Conservation (phyloP, 2,888 invertebrate species). For the Argyresthia goedartella region DNA sequence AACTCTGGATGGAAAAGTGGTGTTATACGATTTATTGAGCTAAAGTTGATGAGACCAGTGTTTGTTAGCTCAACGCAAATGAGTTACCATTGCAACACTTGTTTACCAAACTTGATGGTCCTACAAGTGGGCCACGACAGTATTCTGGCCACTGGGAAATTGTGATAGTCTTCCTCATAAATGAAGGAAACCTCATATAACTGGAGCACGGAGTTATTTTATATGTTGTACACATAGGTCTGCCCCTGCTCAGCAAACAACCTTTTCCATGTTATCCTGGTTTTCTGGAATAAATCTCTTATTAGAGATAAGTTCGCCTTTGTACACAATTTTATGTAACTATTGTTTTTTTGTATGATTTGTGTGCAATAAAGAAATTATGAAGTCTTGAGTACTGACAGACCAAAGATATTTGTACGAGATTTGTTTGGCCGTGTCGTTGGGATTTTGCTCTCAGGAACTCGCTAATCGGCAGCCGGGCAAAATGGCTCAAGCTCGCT, state of each 20-base stretch:
- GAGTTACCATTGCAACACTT: too few species aligned
- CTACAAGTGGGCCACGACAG: too few species aligned
- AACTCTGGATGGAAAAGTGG: background rate
- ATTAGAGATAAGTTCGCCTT: too few species aligned
- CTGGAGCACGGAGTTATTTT: background rate
- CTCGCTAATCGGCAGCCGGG: constrained; percentile 13
- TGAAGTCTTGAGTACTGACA: constrained; percentile 9
- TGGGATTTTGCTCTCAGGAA: constrained; percentile 8
- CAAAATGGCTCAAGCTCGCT: constrained; percentile 14
- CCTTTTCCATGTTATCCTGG: too few species aligned
- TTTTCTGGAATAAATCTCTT: too few species aligned
- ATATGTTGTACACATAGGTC: too few species aligned
- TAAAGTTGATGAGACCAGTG: constrained; percentile 12
- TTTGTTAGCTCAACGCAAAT: constrained; percentile 18
- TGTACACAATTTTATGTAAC: too few species aligned
- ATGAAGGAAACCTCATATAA: background rate
- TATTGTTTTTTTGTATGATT: too few species aligned
- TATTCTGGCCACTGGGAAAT: constrained; percentile 9
- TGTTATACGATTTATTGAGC: constrained; percentile 16
- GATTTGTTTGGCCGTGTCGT: constrained; percentile 6
- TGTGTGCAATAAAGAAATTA: too few species aligned
- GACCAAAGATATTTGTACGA: constrained; percentile 10
- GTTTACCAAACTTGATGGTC: too few species aligned
- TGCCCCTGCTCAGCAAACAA: too few species aligned
- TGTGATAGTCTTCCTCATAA: constrained; percentile 8